These are phyloP conservation scores for Catostylus mosaicus DNA, from an alignment of 30 jellyfish, hydroid and myxozoan genomes.

Conservation along the genomic window DNA sequence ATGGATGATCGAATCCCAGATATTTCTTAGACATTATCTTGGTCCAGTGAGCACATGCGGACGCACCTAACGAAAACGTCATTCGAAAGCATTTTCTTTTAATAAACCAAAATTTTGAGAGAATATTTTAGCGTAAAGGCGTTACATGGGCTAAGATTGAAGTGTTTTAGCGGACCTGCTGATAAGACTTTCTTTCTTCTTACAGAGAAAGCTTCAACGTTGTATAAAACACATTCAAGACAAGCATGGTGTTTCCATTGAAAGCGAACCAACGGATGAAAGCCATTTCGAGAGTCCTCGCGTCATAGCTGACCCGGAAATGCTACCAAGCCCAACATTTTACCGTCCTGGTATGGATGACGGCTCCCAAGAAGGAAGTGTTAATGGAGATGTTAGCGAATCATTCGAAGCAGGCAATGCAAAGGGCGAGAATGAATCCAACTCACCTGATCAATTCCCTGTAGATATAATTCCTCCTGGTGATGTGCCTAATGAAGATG, in stretches of 20 bases:
- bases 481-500: conserved; percentile 50
- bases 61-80: too few species aligned
- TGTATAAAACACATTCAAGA: conserved; percentile 63
- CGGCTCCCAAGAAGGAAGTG: conserved; percentile 14
- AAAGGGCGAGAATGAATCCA: conserved; percentile 1
- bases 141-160: too few species aligned
- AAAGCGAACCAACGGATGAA: conserved; percentile 17
- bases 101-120: too few species aligned
- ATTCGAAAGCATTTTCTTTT: too few species aligned
- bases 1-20: too few species aligned
- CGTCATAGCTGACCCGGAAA: conserved; percentile 33
- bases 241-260: conserved; percentile 55
- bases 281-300: conserved; percentile 20
- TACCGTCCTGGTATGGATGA: conserved; percentile 12
- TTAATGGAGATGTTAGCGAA: conserved; percentile 36
- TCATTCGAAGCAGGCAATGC: conserved; percentile 5
- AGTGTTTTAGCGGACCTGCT: too few species aligned
- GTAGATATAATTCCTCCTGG: conserved; percentile 3
- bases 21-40: too few species aligned
- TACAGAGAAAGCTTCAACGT: conserved; percentile 67
- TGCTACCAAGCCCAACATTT: conserved; percentile 1
- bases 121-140: too few species aligned
- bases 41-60: too few species aligned
- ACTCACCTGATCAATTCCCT: conserved; percentile 15
- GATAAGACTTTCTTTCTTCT: too few species aligned